Base-by-base conservation (phyloP, 23 tunicate species). In the Phallusia fumigata region DNA sequence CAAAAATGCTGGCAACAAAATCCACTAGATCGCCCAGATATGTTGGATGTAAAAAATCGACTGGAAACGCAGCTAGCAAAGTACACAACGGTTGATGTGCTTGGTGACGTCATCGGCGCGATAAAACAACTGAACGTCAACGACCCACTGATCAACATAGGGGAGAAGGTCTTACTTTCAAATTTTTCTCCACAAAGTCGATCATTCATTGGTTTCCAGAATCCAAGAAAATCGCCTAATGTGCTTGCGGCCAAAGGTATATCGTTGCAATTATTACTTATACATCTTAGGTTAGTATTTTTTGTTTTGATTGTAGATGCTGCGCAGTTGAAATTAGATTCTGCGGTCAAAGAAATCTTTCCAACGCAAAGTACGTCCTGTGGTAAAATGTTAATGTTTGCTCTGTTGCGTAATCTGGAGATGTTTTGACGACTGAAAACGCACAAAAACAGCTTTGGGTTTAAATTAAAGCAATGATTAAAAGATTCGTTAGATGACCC, bases 1-100 rank as follows among this genome's bases (percentile, higher is more conserved):
- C 3, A 78, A 78, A 44, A 35, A 16, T 78, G 81, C 64, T 78
- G 81, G 81, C 32, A 78, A 36, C 58, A 78, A 40, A 30, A 78
- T 18, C 58, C 58, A 11, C 24, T 3, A 44, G 58, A 78, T 21
- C 81, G 81, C 3, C 81, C 81, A 44, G 31, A 78, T 18, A 35
- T 74, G 33, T 19, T 35, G 45, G 77, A 74, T 30, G 45, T 74
- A 74, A 19, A 35, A 33, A 31, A 74, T 3, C 1, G n/a, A 19
- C 35, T 74, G 34, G 45, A 74, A 35, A 15, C 28, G 10, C 77
- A 74, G 22, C 45, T 74, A 18, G 77, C 69, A 8, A 58, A 58
- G 13, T 58, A 58, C 69, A 58, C 26, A 58, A 11, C 26, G 28
- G 28, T 24, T 22, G 69, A 58, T 21, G 28, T 22, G 13, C 5